Percentiles rank a stretch among this genome's conserved stretches.
These are phyloP conservation scores for Cyclophora punctaria DNA, from an alignment of 2,888 invertebrate genomes.

Conservation along the genomic window DNA sequence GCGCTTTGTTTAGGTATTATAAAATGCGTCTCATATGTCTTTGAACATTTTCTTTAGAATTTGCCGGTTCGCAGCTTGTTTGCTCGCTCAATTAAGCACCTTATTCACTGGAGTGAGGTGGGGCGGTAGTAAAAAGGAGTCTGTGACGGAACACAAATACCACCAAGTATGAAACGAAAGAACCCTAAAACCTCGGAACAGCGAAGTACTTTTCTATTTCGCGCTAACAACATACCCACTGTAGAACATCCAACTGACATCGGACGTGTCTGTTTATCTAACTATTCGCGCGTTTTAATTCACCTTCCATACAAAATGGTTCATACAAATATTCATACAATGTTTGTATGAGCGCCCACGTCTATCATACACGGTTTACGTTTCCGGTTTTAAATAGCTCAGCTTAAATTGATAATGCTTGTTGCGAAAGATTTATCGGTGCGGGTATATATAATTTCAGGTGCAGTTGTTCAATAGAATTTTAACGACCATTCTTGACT, in stretches of 20 bases:
- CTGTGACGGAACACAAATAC: too few relatives aligned
- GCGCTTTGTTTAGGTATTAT: too few relatives aligned
- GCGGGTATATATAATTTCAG: slow-evolving; percentile 15
- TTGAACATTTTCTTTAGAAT: too few relatives aligned
- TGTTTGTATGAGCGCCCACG: slow-evolving; percentile 10
- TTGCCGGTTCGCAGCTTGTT: too few relatives aligned
- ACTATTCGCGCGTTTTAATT: slow-evolving; percentile 16
- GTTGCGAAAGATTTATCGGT: slow-evolving; percentile 13
- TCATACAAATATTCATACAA: slow-evolving; percentile 7
- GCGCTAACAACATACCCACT: slow-evolving; percentile 3
- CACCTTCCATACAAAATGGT: slow-evolving; percentile 8
- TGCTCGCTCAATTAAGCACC: too few relatives aligned
- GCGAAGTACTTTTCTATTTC: too few relatives aligned
- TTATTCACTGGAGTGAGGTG: too few relatives aligned
- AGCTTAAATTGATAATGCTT: slow-evolving; percentile 11
- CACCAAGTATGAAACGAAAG: too few relatives aligned
- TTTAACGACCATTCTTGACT: too few relatives aligned
- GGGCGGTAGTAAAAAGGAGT: too few relatives aligned
- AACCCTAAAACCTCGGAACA: too few relatives aligned
- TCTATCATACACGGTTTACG: slow-evolving; percentile 6
- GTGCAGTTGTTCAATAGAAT: background rate
- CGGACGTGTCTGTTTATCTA: slow-evolving; percentile 15
- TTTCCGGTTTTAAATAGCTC: slow-evolving; percentile 11
- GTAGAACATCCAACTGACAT: slow-evolving; percentile 3
- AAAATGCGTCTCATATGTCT: too few relatives aligned